Evolutionary conservation across 2,888 invertebrate species (phyloP).

Genomic region (Drosophila mulleri): DNA sequence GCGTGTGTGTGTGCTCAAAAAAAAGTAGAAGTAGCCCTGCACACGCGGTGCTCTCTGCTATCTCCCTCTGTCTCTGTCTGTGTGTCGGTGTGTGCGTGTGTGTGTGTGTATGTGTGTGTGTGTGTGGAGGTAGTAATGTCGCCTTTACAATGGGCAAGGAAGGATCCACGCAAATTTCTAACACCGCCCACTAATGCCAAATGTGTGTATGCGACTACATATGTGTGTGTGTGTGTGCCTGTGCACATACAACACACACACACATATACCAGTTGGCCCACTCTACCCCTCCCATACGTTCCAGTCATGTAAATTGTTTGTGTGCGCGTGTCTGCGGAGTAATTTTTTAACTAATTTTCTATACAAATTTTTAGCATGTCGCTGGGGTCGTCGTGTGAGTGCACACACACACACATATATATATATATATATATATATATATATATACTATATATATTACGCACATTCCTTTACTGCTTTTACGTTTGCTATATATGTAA

Average conservation of each 20-base stretch:
- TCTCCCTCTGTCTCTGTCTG: not conserved
- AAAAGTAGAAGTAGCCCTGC: slow-evolving; percentile 51
- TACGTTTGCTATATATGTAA: slow-evolving; percentile 6
- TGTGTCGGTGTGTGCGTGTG: not conserved
- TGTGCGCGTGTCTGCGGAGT: slow-evolving; percentile 76
- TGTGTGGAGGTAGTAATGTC: slow-evolving; percentile 37
- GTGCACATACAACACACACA: slow-evolving; percentile 12
- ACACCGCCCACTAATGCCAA: slow-evolving; percentile 85
- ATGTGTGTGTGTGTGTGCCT: slow-evolving; percentile 27
- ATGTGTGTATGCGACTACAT: slow-evolving; percentile 46
- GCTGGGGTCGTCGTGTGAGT: slow-evolving; percentile 51
- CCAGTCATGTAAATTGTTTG: slow-evolving; percentile 41
- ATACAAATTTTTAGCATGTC: slow-evolving; percentile 83
- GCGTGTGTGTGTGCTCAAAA: slow-evolving; percentile 32
- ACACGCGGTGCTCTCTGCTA: slow-evolving; percentile 8
- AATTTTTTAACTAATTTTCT: slow-evolving; percentile 85
- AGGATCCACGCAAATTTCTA: slow-evolving; percentile 80
- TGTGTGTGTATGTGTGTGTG: slow-evolving; percentile 32
- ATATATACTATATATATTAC: slow-evolving; percentile 7
- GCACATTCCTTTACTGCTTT: slow-evolving; percentile 32
- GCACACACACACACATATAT: slow-evolving; percentile 16
- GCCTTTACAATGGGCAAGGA: slow-evolving; percentile 31
- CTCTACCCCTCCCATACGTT: not conserved
- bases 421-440: slow-evolving; percentile 3
- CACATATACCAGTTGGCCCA: slow-evolving; percentile 34